Conservation (phyloP, 2,113 vertebrate species). For the Jacana jacana region DNA sequence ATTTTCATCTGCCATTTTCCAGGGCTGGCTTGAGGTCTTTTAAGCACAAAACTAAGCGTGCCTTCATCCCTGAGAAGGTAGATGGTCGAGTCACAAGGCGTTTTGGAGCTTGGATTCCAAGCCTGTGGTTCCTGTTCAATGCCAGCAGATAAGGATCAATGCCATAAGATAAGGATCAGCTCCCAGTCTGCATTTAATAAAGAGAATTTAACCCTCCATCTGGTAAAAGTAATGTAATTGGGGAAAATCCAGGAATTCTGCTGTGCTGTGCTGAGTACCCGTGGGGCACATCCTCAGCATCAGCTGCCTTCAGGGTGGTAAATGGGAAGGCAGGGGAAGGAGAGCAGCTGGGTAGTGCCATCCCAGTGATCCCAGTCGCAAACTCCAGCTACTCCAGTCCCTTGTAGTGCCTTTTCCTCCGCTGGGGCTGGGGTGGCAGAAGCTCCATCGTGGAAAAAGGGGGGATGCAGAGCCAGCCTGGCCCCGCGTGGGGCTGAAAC, state of each 20-base stretch:
- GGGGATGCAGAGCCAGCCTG: background rate
- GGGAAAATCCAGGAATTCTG: too few relatives aligned
- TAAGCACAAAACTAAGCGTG: background rate
- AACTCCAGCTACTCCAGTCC: background rate
- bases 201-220: background rate
- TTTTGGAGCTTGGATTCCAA: background rate
- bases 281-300: too few relatives aligned
- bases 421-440: background rate
- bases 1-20: background rate
- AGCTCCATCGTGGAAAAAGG: too few relatives aligned
- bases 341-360: too few relatives aligned
- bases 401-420: background rate
- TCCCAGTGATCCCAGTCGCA: too few relatives aligned
- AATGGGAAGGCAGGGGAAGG: too few relatives aligned
- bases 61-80: background rate
- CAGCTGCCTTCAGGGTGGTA: too few relatives aligned
- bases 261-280: too few relatives aligned
- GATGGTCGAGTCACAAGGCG: background rate
- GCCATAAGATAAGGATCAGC: rapidly evolving
- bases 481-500: background rate
- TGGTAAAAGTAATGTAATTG: too few relatives aligned
- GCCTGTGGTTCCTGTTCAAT: background rate
- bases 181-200: background rate
- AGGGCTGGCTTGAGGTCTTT: background rate
- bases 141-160: too few relatives aligned